These are phyloP conservation scores for Cryptocheilus praepositus DNA, from an alignment of 2,888 invertebrate genomes.

Conservation along the genomic window DNA sequence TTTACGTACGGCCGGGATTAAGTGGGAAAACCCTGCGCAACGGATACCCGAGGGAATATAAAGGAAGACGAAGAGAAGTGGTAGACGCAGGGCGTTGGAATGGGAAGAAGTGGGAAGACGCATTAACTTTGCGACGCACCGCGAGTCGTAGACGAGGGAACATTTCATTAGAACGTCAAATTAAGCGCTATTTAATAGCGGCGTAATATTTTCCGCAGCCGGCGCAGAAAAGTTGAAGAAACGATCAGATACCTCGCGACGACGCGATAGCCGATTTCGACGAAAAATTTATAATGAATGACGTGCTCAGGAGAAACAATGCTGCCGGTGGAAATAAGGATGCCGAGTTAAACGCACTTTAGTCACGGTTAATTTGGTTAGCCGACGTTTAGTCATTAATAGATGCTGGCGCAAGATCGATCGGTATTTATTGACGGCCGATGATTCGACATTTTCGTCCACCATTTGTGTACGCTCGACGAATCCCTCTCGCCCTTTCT, in stretches of 20 bases:
- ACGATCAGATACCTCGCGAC: background rate
- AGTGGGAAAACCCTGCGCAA: conserved; percentile 34
- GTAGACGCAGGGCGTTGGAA: conserved; percentile 31
- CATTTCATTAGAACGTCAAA: conserved; percentile 27
- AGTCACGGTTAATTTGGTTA: conserved; percentile 74
- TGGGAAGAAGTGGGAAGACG: conserved; percentile 20
- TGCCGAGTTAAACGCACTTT: conserved; percentile 67
- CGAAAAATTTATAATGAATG: background rate
- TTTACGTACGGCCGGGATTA: conserved; percentile 55
- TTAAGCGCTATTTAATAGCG: conserved; percentile 14
- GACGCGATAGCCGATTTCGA: background rate
- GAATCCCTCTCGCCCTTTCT: conserved; percentile 36
- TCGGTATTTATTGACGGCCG: conserved; percentile 72
- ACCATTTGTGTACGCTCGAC: conserved; percentile 33
- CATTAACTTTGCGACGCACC: conserved; percentile 16
- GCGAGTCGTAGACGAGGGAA: background rate
- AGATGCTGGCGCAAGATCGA: conserved; percentile 65
- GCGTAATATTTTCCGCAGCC: background rate
- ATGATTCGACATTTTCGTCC: conserved; percentile 69
- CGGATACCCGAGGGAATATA: conserved; percentile 43
- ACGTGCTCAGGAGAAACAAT: conserved; percentile 33
- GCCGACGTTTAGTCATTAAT: conserved; percentile 68
- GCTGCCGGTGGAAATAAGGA: conserved; percentile 26
- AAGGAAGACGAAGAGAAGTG: conserved; percentile 29
- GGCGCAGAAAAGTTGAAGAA: too few species aligned